Base-by-base conservation (phyloP, 2,888 invertebrate genomes). In the Drosophila atripex region DNA sequence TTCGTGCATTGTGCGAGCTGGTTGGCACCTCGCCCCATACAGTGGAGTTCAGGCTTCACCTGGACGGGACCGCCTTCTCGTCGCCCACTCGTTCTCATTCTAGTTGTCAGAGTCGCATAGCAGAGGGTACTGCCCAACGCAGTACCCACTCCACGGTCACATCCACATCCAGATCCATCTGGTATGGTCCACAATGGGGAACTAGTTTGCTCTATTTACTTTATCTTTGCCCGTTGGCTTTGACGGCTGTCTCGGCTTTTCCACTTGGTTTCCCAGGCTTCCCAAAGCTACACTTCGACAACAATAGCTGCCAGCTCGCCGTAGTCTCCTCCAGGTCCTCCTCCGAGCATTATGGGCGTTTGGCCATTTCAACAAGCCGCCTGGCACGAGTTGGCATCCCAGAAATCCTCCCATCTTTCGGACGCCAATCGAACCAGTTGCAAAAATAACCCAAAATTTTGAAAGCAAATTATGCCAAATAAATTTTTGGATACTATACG, bases 1-100 rank as follows among this genome's bases (percentile, higher is more conserved):
- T 87, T 85, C 86, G 80, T 86, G 82, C 56, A 85, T 82, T 82
- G 82, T 85, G 83, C 79, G 73, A 53, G 57, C 49, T 58, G 80
- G 53, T 75, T 80, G 80, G 80, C 77, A 85, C 80, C 78, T 78
- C 57, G 69, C 73, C 69, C 49, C 49, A 18, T 12, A 11, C 12
- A 43, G 43, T 21, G 18, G 11, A 39, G 16, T 28, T 28, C n/a
- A n/a, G 32, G n/a, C n/a, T 43, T 65, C 64, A 53, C 32, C 54
- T 66, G 73, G 64, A 35, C 50, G 59, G 59, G 60, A 35, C 50
- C 52, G 39, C n/a, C 77, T 73, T 78, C 76, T 76, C 68, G 75
- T 83, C 86, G 84, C 86, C 84, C 80, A 86, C 86, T 78, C 73
- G 51, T 56, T 71, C 63, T 59, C 64, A 51, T 56, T 71, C 63